phyloP scores from a whole-genome alignment of 23 tunicate species.

The Halocynthia aurantium region DNA sequence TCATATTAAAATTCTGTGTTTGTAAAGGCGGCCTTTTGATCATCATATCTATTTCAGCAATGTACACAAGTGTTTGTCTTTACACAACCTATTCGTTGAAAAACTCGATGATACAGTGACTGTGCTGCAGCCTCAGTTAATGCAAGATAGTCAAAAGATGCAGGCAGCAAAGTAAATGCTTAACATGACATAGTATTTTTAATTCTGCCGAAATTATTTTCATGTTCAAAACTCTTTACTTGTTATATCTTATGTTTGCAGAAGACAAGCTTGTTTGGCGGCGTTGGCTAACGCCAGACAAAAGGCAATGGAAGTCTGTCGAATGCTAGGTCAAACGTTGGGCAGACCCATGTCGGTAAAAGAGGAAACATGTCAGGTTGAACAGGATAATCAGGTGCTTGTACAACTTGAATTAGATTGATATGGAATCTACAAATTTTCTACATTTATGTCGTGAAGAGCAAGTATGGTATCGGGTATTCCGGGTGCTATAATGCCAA shows the following conservation, averaged over 20 bases:
- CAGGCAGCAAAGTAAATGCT: conserved; percentile 30
- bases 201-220: too few relatives aligned
- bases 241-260: background rate
- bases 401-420: too few relatives aligned
- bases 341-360: conserved; percentile 77
- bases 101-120: conserved; percentile 41
- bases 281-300: conserved; percentile 83
- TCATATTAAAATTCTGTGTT: background rate
- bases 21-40: background rate
- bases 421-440: too few relatives aligned
- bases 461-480: too few relatives aligned
- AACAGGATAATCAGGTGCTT: too few relatives aligned
- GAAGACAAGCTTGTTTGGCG: conserved; percentile 71
- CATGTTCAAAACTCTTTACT: too few relatives aligned
- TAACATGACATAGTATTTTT: background rate
- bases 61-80: conserved; percentile 59
- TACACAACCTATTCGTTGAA: conserved; percentile 53
- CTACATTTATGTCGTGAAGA: too few relatives aligned
- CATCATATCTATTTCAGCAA: conserved; percentile 5
- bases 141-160: conserved; percentile 46
- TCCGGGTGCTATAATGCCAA: too few relatives aligned
- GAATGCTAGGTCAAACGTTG: conserved; percentile 56
- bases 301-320: conserved; percentile 78
- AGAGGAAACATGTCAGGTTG: conserved; percentile 33
- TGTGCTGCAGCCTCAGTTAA: conserved; percentile 40